Evolutionary conservation across 1,140 invertebrate genomes (phyloP).

Genomic region (Cydia pomonella): DNA sequence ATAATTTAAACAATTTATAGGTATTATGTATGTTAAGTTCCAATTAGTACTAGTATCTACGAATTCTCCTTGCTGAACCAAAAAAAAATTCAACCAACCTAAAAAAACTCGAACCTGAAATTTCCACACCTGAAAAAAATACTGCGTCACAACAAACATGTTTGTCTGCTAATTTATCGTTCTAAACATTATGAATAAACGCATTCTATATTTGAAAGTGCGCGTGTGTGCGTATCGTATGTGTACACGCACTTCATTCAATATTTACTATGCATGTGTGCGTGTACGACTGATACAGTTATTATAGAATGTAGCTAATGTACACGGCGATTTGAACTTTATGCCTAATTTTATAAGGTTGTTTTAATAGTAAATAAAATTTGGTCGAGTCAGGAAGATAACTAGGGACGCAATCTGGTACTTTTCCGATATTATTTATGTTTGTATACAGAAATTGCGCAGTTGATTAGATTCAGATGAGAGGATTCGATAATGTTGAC

Average conservation of each 20-base stretch:
- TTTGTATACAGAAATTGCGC: conserved; percentile 29
- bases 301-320: neutral
- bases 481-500: neutral
- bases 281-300: conserved; percentile 14
- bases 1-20: too few relatives aligned
- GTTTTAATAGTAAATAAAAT: neutral
- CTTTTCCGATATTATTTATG: conserved; percentile 23
- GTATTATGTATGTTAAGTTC: too few relatives aligned
- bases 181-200: neutral
- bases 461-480: conserved; percentile 4
- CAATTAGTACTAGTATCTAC: too few relatives aligned
- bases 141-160: neutral
- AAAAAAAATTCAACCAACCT: neutral
- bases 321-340: neutral
- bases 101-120: neutral
- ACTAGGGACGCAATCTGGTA: conserved; percentile 20
- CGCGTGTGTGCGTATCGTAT: conserved; percentile 11
- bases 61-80: neutral
- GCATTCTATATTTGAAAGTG: neutral
- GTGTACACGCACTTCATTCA: conserved; percentile 10
- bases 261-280: neutral
- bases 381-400: neutral
- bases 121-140: neutral
- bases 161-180: conserved; percentile 19
- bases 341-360: neutral